Percentiles rank a stretch among this genome's conserved stretches.
Evolutionary conservation across 2,888 invertebrate genomes (phyloP).

Genomic region (Volucella bombylans): DNA sequence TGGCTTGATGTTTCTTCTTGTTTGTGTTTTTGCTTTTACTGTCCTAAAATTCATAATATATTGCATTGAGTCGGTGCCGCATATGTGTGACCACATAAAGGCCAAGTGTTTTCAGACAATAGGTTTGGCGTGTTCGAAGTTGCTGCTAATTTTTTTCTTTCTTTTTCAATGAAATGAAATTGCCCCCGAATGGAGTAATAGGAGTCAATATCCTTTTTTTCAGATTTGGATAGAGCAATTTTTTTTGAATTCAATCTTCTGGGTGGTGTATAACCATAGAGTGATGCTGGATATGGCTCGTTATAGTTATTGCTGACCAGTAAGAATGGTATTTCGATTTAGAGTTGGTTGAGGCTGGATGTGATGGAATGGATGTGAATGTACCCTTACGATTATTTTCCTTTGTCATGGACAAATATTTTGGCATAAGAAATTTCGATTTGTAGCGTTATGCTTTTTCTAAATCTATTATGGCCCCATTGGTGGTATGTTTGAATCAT

Average conservation of each 20-base stretch:
- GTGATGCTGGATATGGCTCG: slow-evolving; percentile 29
- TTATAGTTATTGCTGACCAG: slow-evolving; percentile 43
- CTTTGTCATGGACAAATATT: slow-evolving; percentile 18
- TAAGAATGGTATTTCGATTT: slow-evolving; percentile 35
- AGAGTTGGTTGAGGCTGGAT: slow-evolving; percentile 20
- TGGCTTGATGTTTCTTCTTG: not conserved
- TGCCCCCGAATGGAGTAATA: slow-evolving; percentile 50
- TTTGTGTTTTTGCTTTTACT: slow-evolving; percentile 33
- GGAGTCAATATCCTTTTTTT: slow-evolving; percentile 28
- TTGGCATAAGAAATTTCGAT: not conserved
- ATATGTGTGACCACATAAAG: slow-evolving; percentile 37
- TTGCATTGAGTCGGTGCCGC: slow-evolving; percentile 23
- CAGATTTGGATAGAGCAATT: slow-evolving; percentile 13
- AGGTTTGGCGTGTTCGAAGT: not conserved
- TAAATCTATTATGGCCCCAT: too few relatives aligned
- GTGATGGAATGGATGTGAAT: slow-evolving; percentile 19
- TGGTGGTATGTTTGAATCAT: too few relatives aligned
- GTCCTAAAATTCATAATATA: slow-evolving; percentile 52
- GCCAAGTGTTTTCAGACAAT: slow-evolving; percentile 42
- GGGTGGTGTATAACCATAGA: slow-evolving; percentile 2
- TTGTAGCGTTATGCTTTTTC: too few relatives aligned
- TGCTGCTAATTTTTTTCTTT: not conserved
- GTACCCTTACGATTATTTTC: slow-evolving; percentile 18
- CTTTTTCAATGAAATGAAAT: slow-evolving; percentile 42
- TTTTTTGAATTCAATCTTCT: slow-evolving; percentile 23